Percentiles rank a stretch among this genome's conserved stretches.
phyloP scores from a whole-genome alignment of 1,140 invertebrate species.

The Anagrus nilaparvatae region DNA sequence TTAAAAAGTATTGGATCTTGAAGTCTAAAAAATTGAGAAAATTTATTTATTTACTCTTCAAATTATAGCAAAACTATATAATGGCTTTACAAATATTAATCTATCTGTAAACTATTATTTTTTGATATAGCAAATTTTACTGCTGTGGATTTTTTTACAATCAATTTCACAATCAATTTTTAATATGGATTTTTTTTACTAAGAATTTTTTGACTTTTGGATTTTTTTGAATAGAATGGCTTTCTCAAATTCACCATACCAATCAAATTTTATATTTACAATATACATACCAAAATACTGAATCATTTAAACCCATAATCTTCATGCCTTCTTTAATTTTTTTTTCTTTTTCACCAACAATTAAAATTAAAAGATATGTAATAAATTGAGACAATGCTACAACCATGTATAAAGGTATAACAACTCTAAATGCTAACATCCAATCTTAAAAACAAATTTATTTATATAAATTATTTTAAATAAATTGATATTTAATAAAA shows the following conservation, averaged over 20 bases:
- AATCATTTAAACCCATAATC: slow-evolving; percentile 77
- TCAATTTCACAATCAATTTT: no score
- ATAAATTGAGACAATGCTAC: slow-evolving; percentile 74
- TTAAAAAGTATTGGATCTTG: no score
- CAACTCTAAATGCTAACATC: slow-evolving; percentile 62
- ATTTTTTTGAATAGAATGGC: not conserved
- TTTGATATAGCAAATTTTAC: no score
- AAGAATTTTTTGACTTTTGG: not conserved
- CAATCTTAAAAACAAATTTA: slow-evolving; percentile 41
- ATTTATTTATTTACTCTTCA: no score
- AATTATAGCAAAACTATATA: no score
- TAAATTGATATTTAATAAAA: slow-evolving; percentile 2
- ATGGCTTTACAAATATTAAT: no score
- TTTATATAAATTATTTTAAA: slow-evolving; percentile 5
- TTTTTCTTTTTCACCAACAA: slow-evolving; percentile 80
- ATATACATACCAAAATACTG: slow-evolving; percentile 65
- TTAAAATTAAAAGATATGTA: slow-evolving; percentile 68
- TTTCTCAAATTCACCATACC: not conserved
- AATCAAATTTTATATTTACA: not conserved
- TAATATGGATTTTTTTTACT: no score
- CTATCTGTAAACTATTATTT: no score
- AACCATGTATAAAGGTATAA: slow-evolving; percentile 76
- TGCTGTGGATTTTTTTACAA: no score
- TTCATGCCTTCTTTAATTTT: slow-evolving; percentile 81
- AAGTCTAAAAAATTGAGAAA: no score